Conservation (phyloP, 53 echinoderm and acorn worm genomes). For the Temnopleurus reevesii region DNA sequence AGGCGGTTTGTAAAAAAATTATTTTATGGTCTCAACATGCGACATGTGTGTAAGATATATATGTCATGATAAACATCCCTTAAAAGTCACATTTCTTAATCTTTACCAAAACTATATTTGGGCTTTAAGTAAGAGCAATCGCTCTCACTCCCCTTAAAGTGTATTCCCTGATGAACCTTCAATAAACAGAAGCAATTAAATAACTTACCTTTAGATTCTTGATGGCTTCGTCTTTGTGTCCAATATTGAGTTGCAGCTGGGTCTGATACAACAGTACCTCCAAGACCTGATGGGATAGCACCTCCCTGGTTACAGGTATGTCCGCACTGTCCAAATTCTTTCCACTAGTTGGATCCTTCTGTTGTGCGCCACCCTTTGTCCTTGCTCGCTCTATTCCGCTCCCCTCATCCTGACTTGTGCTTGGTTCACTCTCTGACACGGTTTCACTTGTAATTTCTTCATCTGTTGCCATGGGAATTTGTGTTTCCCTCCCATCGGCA, state of each 20-base stretch:
- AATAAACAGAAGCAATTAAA: not conserved
- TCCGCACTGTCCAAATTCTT: not conserved
- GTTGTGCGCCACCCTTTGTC: not conserved
- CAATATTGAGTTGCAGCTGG: constrained; percentile 69
- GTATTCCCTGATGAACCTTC: too few species aligned
- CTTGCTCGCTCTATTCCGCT: too few species aligned
- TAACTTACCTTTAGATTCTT: constrained; percentile 65
- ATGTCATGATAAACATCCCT: too few species aligned
- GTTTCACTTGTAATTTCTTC: not conserved
- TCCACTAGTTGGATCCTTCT: too few species aligned
- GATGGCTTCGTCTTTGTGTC: constrained; percentile 55
- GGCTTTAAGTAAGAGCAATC: too few species aligned
- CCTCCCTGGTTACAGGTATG: not conserved
- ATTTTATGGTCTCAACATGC: too few species aligned
- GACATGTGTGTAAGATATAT: too few species aligned
- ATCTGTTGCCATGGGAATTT: not conserved
- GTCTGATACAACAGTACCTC: constrained; percentile 78
- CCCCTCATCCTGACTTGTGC: not conserved
- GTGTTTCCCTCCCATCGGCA: not conserved
- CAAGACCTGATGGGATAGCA: constrained; percentile 75
- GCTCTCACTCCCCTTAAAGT: too few species aligned
- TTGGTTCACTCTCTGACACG: not conserved
- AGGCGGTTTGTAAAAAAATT: too few species aligned
- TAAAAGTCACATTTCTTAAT: too few species aligned
- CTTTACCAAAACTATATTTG: too few species aligned